Conservation (phyloP, 2,113 vertebrate species). For the Muscicapa adusta region DNA sequence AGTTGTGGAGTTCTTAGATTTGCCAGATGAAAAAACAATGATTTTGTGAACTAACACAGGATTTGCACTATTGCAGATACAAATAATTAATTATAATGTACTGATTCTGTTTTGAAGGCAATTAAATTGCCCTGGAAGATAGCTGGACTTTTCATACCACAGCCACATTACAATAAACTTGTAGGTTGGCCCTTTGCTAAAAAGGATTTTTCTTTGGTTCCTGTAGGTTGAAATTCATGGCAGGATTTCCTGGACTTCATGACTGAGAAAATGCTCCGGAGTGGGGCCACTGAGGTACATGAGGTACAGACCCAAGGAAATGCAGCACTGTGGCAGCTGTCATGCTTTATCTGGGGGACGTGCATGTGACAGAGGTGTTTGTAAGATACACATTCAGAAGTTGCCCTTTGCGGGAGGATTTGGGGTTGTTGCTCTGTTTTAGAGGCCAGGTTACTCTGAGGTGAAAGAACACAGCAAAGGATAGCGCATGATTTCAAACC, state of each 20-base stretch:
- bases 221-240: not conserved
- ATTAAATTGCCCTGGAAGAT: not conserved
- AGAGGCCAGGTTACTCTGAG: accelerated
- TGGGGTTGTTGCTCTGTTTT: not conserved
- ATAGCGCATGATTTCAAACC: not conserved
- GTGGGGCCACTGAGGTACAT: accelerated
- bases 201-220: not conserved
- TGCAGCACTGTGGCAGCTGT: accelerated
- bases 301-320: not conserved
- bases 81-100: not conserved
- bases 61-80: not conserved
- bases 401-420: not conserved
- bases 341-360: not conserved
- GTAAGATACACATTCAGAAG: accelerated
- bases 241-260: not conserved
- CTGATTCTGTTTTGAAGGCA: not conserved
- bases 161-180: not conserved
- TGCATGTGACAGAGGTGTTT: not conserved
- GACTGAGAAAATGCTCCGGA: not conserved
- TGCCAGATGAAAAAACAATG: not conserved
- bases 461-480: not conserved
- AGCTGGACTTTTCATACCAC: not conserved
- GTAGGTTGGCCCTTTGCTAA: not conserved
- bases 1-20: not conserved
- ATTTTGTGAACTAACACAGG: not conserved